Conservation (phyloP, 35 echinoderm and acorn worm genomes). For the Hemicentrotus pulcherrimus region DNA sequence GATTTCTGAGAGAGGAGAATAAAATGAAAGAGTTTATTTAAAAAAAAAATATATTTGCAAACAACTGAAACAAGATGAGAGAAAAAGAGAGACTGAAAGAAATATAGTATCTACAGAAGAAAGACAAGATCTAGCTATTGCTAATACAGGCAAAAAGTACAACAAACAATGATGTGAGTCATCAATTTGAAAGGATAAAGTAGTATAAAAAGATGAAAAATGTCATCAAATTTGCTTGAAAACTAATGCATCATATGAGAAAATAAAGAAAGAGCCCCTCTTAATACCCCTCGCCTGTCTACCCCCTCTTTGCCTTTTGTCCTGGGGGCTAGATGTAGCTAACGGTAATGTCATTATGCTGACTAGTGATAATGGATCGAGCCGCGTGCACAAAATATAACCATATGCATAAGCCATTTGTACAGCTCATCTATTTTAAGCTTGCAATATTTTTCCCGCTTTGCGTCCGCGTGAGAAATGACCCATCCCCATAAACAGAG, state of each 20-base stretch:
- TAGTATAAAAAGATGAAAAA: neutral
- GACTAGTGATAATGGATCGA: neutral
- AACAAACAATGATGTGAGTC: neutral
- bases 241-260: neutral
- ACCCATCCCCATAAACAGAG: neutral
- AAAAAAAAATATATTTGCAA: too few relatives aligned
- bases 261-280: neutral
- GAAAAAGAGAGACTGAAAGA: neutral
- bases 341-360: conserved; percentile 10
- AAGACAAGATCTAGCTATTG: neutral
- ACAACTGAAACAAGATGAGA: neutral
- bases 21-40: too few relatives aligned
- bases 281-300: neutral
- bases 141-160: neutral
- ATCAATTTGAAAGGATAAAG: neutral
- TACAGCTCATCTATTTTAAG: neutral
- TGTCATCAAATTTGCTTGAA: neutral
- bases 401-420: neutral
- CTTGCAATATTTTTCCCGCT: neutral
- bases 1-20: too few relatives aligned
- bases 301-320: neutral
- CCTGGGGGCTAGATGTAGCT: neutral
- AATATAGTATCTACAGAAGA: neutral
- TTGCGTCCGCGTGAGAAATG: neutral
- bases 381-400: neutral